phyloP scores from a whole-genome alignment of 1,140 invertebrate genomes.

The Hyposmocoma kahamanoa region DNA sequence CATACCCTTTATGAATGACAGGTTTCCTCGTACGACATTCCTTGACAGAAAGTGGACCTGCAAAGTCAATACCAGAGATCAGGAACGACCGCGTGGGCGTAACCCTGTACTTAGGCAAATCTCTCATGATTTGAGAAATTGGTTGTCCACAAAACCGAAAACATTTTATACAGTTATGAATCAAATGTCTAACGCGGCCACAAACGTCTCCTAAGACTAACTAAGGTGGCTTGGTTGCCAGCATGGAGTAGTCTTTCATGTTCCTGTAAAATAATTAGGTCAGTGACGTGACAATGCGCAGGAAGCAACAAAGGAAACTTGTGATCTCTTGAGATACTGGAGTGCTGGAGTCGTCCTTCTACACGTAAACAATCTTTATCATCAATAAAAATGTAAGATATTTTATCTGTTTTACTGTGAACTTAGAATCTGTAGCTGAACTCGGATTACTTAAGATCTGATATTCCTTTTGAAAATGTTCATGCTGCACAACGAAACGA shows the following conservation, averaged over 20 bases:
- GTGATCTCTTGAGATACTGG: too few species aligned
- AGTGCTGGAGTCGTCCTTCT: too few species aligned
- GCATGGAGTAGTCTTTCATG: not conserved
- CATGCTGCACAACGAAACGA: not conserved
- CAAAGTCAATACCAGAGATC: not conserved
- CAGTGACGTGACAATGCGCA: not conserved
- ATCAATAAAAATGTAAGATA: not conserved
- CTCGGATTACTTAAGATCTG: not conserved
- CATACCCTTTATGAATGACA: not conserved
- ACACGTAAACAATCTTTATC: not conserved
- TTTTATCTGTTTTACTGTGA: not conserved
- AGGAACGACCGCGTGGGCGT: not conserved
- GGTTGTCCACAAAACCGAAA: not conserved
- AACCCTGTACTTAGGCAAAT: not conserved
- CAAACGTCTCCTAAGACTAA: not conserved
- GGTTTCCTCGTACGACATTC: not conserved
- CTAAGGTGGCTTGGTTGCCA: not conserved
- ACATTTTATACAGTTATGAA: not conserved
- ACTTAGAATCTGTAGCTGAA: not conserved
- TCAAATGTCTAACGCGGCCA: not conserved
- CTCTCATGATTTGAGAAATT: not conserved
- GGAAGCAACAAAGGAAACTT: too few species aligned
- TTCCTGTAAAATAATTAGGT: not conserved
- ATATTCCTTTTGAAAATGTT: not conserved
- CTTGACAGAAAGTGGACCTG: not conserved